Evolutionary conservation across 1,140 invertebrate genomes (phyloP), one percentile per base, ranked within the genome.

Genomic region (Orius insidiosus): DNA sequence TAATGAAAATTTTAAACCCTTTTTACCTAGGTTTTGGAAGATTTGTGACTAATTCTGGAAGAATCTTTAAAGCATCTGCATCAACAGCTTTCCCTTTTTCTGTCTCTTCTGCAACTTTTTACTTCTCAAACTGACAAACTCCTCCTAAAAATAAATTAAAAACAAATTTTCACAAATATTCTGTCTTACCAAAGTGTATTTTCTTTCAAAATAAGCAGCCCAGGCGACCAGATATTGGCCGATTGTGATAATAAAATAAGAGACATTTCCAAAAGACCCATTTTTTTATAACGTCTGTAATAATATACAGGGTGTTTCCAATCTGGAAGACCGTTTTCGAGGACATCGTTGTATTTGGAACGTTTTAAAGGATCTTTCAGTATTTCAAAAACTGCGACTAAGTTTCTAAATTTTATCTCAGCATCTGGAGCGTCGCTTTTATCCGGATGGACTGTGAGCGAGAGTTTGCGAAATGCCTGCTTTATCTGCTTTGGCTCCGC

Each of bases 241-340:
- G 58, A 95, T 71, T 5, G 87, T 87, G 44, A 85, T 72, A 36
- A 96, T 78, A 97, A 60, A 50, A 95, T 84, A 16, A 83, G 61
- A 31, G 74, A 69, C 57, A 88, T 78, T 66, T 98, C 93, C 38
- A 78, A 61, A 10, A 95, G 63, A n/a, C 88, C 87, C 75, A 97
- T 85, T 67, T 94, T 96, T 39, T 90, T 71, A 11, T 88, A 88
- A 58, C 87, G 74, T 35, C 93, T 71, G 61, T 92, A 97, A 59
- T 98, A 98, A 64, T 88, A 98, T 2, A 96, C 72, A 1, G 89
- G 88, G 7, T 86, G 85, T 54, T 84, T 74, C 93, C 94, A 97
- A 62, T 95, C 90, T 1, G 94, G 94, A 53, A 97, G 66, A 18
- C 94, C 94, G 66, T 92, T 85, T 47, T 82, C 73, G 10, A 98